Conservation (phyloP, 2,113 vertebrate species). For the human (Homo sapiens) region DNA sequence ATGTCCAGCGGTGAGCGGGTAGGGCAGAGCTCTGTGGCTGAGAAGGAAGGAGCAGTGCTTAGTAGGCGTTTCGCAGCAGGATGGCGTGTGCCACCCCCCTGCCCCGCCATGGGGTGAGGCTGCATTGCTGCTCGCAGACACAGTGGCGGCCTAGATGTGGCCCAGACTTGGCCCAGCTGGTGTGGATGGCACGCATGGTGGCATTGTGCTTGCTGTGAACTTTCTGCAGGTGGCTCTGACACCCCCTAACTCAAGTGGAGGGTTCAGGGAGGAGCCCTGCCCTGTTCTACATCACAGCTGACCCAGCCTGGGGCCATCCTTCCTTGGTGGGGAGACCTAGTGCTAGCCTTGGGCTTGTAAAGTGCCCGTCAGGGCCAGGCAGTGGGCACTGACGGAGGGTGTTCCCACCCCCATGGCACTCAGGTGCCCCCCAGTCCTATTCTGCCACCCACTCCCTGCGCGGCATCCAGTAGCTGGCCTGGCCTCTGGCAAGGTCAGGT, state of each 20-base stretch:
- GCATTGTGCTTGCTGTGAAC: neutral
- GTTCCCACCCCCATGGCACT: neutral
- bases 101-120: too few species aligned
- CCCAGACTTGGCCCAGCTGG: neutral
- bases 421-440: neutral
- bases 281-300: neutral
- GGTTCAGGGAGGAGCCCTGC: neutral
- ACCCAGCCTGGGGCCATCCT: neutral
- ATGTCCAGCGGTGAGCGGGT: accelerated
- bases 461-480: neutral
- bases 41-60: neutral
- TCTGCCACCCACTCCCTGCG: neutral
- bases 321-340: neutral
- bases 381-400: neutral
- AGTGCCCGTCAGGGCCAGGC: neutral
- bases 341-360: neutral
- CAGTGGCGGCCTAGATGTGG: accelerated
- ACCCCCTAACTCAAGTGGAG: neutral
- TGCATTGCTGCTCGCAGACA: neutral
- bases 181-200: neutral
- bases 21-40: neutral
- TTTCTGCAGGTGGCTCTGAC: neutral
- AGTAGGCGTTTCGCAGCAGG: neutral
- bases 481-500: neutral
- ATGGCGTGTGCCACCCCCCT: neutral